Conservation (phyloP, 2,113 vertebrate species). For the Plecotus auritus region DNA sequence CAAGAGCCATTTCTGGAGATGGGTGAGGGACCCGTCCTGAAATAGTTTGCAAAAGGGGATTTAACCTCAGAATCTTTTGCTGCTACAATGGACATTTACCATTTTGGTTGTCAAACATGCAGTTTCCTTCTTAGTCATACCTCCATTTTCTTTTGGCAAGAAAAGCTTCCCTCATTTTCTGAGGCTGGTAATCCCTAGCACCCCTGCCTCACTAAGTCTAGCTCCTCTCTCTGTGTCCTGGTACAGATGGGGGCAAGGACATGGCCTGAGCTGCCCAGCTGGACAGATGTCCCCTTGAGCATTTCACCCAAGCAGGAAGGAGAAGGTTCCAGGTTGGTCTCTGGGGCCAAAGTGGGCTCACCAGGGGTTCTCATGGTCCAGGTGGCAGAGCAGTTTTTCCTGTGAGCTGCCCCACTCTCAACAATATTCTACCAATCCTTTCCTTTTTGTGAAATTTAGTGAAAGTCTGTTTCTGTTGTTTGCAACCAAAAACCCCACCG, state of each 20-base stretch:
- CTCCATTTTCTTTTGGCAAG: constrained; percentile 15
- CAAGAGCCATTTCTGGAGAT: neutral
- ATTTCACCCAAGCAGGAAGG: neutral
- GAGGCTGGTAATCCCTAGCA: neutral
- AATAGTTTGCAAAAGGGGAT: neutral
- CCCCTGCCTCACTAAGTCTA: neutral
- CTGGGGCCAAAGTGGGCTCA: neutral
- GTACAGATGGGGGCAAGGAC: neutral
- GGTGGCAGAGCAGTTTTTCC: neutral
- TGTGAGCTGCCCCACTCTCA: neutral
- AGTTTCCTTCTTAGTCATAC: neutral
- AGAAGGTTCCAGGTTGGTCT: neutral
- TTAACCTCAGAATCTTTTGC: neutral
- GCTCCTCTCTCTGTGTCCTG: neutral
- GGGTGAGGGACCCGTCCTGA: neutral
- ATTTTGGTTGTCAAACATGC: neutral
- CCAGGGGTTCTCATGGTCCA: neutral
- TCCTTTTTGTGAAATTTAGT: neutral
- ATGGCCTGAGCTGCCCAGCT: neutral
- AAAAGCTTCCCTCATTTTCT: neutral
- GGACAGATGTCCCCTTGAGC: neutral
- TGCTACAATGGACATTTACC: neutral
- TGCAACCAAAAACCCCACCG: neutral
- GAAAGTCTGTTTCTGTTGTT: neutral
- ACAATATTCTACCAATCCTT: neutral